Conservation (phyloP, 1,140 invertebrate species). For the Amphibalanus amphitrite region DNA sequence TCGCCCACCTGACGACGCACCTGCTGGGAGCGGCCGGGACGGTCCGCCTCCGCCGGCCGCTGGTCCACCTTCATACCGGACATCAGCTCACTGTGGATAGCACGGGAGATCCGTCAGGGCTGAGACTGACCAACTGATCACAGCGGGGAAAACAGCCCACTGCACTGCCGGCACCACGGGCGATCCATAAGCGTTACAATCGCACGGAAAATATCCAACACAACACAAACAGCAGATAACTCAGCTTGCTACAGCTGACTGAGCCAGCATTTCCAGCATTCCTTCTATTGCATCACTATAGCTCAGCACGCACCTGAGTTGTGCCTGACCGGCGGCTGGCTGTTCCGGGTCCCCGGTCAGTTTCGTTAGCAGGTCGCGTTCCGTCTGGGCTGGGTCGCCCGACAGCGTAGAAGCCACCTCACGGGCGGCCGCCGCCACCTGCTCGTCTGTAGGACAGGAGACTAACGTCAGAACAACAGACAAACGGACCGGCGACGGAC, state of each 20-base stretch:
- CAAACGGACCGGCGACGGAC: too few relatives aligned
- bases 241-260: too few relatives aligned
- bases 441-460: constrained; percentile 13
- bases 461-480: too few relatives aligned
- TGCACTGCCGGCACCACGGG: too few relatives aligned
- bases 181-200: too few relatives aligned
- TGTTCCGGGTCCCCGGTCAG: constrained; percentile 32
- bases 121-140: too few relatives aligned
- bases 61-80: constrained; percentile 55
- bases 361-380: constrained; percentile 53
- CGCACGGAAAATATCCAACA: too few relatives aligned
- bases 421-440: constrained; percentile 36
- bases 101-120: background rate
- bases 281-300: too few relatives aligned
- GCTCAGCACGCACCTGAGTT: too few relatives aligned
- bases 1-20: constrained; percentile 8
- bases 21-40: constrained; percentile 13
- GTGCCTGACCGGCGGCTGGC: constrained; percentile 17
- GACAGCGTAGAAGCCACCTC: constrained; percentile 43
- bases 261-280: too few relatives aligned
- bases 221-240: too few relatives aligned
- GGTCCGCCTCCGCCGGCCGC: constrained; percentile 21
- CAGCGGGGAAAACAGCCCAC: too few relatives aligned
- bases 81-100: constrained; percentile 41
- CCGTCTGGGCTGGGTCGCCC: constrained; percentile 44